phyloP scores from a whole-genome alignment of 2,888 invertebrate species.

The Ernsta delagoae region DNA sequence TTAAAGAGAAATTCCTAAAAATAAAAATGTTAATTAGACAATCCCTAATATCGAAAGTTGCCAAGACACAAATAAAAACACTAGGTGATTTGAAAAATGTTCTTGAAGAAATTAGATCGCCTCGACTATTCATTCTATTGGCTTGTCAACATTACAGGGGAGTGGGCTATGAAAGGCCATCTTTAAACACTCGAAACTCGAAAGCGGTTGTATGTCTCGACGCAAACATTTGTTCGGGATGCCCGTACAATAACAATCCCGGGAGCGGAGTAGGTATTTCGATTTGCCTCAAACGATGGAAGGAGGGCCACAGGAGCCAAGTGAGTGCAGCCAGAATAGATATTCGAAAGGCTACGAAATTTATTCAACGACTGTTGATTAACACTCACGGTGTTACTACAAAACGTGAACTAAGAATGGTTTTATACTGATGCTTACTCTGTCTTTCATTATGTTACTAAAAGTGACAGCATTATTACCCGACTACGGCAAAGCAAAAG shows the following conservation, averaged over 20 bases:
- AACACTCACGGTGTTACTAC: no score
- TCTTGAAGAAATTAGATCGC: constrained; percentile 15
- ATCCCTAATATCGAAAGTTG: background rate
- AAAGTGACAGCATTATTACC: no score
- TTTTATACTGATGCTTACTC: no score
- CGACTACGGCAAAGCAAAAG: no score
- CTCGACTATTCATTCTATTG: constrained; percentile 21
- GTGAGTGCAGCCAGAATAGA: background rate
- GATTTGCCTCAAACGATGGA: constrained; percentile 10
- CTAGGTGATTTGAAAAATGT: constrained; percentile 6
- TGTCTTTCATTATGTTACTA: no score
- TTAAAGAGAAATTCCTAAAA: no score
- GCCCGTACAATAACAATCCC: constrained; percentile 20
- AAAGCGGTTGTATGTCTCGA: constrained; percentile 22
- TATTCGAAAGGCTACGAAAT: constrained; percentile 1
- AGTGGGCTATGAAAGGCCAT: constrained; percentile 28
- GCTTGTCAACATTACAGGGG: constrained; percentile 18
- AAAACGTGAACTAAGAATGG: no score
- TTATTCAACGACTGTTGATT: background rate
- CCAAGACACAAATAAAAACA: background rate
- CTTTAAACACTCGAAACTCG: constrained; percentile 32
- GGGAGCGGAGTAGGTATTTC: constrained; percentile 22
- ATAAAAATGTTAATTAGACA: no score
- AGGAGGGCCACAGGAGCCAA: background rate
- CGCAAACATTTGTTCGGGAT: constrained; percentile 25